Evolutionary conservation across 2,113 vertebrate genomes (phyloP), one percentile per base, ranked within the genome.

Genomic region (Megaptera novaeangliae): DNA sequence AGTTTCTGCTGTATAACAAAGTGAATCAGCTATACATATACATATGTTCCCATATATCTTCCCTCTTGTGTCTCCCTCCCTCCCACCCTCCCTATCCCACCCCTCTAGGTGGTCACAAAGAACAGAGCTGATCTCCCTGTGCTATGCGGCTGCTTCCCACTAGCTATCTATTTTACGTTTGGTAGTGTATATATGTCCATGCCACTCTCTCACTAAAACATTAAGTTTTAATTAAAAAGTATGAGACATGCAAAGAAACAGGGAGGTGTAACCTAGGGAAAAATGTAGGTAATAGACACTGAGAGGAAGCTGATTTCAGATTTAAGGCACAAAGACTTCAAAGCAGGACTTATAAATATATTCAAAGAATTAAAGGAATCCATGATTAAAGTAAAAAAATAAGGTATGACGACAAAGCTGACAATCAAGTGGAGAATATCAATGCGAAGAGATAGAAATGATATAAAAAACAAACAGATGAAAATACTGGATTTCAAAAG

Each of bases 261-360:
- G 12, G 0, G 0, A 46, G 7, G 7, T 6, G 10, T 18, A 8
- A 15, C 1, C 27, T 59, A 52, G 3, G 46, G 5, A 3, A 34
- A 9, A 20, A 29, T 25, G 36, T 36, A 9, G 6, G 46, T 41
- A 6, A 4, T 5, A 9, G 1, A 27, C 0, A 0, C 5, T 27
- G 57, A 78, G 14, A 36, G 5, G 1, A 4, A 29, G 0, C 18
- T 9, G 29, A 39, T 9, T 4, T 7, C 49, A 23, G 78, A 29
- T 2, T 34, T 64, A 55, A 69, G 52, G 36, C 8, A 69, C 44
- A 57, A 77, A 27, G 41, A 55, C 6, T 21, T 55, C 52, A 59
- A 27, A 72, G 75, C 5, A n/a, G 68, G 31, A 68, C 25, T 44
- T 84, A 2, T 10, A 34, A 31, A 46, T 4, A n/a, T 5, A 10